Evolutionary conservation across 2,113 vertebrate species (phyloP).

Genomic region (Archilochus colubris): DNA sequence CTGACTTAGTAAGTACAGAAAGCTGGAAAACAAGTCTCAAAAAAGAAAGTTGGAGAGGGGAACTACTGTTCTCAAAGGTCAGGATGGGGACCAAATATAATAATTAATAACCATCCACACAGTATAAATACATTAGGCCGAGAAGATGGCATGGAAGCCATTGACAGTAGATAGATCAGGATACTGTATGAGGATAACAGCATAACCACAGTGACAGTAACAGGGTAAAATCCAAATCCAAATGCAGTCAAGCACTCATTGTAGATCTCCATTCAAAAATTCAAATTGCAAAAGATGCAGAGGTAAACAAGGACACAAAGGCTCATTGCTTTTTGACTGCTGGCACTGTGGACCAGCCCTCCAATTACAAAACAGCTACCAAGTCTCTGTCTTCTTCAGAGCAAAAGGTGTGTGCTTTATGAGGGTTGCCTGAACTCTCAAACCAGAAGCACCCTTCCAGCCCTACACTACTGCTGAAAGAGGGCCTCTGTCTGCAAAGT

Average conservation of each 20-base stretch:
- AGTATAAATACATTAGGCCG: background rate
- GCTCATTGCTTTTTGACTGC: background rate
- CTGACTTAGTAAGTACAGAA: background rate
- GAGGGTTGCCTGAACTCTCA: background rate
- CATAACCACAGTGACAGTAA: background rate
- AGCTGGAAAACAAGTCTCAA: background rate
- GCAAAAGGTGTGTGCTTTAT: rapidly evolving
- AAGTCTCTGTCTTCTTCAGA: background rate
- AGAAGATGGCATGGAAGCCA: background rate
- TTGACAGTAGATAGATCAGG: background rate
- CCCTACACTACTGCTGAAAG: rapidly evolving
- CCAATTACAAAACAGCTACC: background rate
- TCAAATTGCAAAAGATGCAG: too few relatives aligned
- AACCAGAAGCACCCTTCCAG: background rate
- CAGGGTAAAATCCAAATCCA: background rate
- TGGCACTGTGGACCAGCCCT: background rate
- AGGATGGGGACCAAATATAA: background rate
- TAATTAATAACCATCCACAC: background rate
- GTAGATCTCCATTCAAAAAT: too few relatives aligned
- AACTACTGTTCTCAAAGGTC: background rate
- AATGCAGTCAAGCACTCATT: background rate
- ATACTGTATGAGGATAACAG: rapidly evolving
- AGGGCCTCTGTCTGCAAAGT: background rate
- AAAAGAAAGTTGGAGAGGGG: background rate
- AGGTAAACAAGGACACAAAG: background rate